Base-by-base conservation (phyloP, 1,140 invertebrate genomes). In the Drosophila tristis region DNA sequence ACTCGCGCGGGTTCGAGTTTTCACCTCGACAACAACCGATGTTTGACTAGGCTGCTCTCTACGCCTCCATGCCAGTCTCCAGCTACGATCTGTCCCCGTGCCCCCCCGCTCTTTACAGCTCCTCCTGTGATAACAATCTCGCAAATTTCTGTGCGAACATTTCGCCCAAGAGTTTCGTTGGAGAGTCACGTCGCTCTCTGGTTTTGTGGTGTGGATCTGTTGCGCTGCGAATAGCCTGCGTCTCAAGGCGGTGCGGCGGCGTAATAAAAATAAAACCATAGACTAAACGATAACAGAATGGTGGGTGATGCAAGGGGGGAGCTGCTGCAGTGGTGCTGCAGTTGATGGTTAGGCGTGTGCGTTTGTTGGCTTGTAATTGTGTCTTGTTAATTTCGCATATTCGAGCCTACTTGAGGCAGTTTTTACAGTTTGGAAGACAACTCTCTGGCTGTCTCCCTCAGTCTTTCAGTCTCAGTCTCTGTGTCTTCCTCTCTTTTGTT, bases 331-430 rank as follows among this genome's bases (percentile, higher is more conserved):
- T 39, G 42, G 50, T 35, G 44, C 35, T 60, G 45, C 63, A 68
- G 65, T 65, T 74, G 66, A 51, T 78, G 55, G 53, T 23, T 63
- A 74, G 58, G 71, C 45, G 59, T 63, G 78, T 85, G 73, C 72
- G 78, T 78, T 78, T 74, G 77, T 71, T 78, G 70, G 78, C 64
- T 87, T 82, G 82, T 87, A 87, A 87, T 87, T 87, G 82, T 87
- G 82, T 78, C 82, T 87, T 87, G 84, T 87, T 87, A 79, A 87
- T 87, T 87, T 87, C 82, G 67, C 82, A 87, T 87, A 82, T 87
- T 87, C 82, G 84, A 87, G 75, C 78, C 80, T 73, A 87, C 74
- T 84, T 39, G 35, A 39, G 82, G 82, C 78, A 76, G 64, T 87
- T 87, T 87, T 87, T 87, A 87, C 82, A 87, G 82, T 87, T 74